Conservation (phyloP, 2,113 vertebrate species). For the Sylvietta virens region DNA sequence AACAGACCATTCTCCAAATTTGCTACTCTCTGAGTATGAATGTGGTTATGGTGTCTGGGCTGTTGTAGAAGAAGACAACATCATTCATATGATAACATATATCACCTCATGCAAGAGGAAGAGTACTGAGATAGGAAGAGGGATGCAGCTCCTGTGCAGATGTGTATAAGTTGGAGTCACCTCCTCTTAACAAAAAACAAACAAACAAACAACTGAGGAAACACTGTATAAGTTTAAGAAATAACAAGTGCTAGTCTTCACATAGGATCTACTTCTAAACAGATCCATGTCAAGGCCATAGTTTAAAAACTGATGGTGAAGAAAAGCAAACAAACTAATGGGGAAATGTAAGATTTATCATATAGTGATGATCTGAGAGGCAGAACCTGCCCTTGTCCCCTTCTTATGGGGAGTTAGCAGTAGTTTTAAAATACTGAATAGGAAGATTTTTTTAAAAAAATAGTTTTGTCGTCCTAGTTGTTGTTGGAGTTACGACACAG, state of each 20-base stretch:
- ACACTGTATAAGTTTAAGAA: neutral
- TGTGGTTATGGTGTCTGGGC: neutral
- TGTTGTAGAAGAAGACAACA: neutral
- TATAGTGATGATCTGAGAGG: neutral
- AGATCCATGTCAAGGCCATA: neutral
- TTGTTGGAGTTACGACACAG: neutral
- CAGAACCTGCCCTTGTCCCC: neutral
- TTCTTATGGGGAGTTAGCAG: neutral
- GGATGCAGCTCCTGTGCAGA: neutral
- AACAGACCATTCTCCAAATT: neutral
- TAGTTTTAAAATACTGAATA: neutral
- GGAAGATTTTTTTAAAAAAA: neutral
- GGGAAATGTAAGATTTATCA: neutral
- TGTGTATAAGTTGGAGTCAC: neutral
- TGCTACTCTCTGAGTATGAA: neutral
- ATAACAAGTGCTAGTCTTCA: neutral
- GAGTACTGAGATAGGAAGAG: neutral
- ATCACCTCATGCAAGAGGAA: neutral
- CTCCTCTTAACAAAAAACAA: neutral
- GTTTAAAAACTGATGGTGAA: neutral
- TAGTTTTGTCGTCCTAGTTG: neutral
- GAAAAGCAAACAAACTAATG: neutral
- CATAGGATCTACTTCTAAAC: neutral
- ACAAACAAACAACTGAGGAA: neutral
- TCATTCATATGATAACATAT: neutral